These are phyloP conservation scores for Toxostoma redivivum DNA, from an alignment of 2,113 vertebrate genomes.

Conservation along the genomic window DNA sequence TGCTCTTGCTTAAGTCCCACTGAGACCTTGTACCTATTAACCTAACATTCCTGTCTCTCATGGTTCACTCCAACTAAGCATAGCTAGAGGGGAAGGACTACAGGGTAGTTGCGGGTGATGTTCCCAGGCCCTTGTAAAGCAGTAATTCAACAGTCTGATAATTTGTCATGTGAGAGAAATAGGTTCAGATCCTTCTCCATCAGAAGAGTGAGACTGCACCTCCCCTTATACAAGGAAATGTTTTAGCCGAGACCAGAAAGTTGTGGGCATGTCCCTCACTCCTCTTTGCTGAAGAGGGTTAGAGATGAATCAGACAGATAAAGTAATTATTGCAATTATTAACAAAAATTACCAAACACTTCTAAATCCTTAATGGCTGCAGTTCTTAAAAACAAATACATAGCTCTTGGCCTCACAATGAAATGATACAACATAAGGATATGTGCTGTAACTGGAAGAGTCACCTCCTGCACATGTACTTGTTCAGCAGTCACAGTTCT, in stretches of 20 bases:
- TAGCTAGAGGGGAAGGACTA: not conserved
- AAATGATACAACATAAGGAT: not conserved
- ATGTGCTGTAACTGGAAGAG: not conserved
- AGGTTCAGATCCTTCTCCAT: not conserved
- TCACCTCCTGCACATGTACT: not conserved
- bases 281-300: not conserved
- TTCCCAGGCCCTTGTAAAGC: not conserved
- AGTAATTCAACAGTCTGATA: not conserved
- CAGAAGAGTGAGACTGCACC: not conserved
- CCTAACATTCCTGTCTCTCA: accelerated
- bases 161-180: not conserved
- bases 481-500: not conserved
- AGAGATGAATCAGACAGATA: not conserved
- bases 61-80: not conserved
- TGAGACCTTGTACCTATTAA: not conserved
- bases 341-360: not conserved
- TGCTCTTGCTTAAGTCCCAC: not conserved
- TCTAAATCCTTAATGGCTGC: not conserved
- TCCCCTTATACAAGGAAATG: not conserved
- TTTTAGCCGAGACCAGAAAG: not conserved
- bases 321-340: not conserved
- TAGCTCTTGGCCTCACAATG: not conserved
- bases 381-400: not conserved
- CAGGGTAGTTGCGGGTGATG: not conserved
- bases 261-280: not conserved